phyloP scores from a whole-genome alignment of 2,888 invertebrate genomes.

The Tanypteryx hageni region DNA sequence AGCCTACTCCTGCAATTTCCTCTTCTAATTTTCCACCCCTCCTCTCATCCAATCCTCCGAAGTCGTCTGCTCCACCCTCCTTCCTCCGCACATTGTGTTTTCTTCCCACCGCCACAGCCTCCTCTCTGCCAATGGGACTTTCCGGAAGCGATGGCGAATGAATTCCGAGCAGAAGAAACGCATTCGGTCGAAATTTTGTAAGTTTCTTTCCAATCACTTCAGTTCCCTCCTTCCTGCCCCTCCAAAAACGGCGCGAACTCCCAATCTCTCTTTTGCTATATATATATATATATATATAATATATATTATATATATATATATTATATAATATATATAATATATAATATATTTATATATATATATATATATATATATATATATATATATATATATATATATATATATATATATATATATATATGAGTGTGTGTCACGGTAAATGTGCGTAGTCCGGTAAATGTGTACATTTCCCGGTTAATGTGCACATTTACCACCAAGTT shows the following conservation, averaged over 20 bases:
- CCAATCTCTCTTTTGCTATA: neutral
- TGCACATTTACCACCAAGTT: too few species aligned
- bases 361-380: too few species aligned
- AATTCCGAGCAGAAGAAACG: slow-evolving; percentile 36
- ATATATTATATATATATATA: too few species aligned
- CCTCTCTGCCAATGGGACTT: slow-evolving; percentile 43
- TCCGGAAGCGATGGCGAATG: slow-evolving; percentile 61
- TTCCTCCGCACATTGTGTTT: slow-evolving; percentile 40
- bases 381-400: too few species aligned
- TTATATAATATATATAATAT: too few species aligned
- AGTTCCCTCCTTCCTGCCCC: neutral
- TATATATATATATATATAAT: too few species aligned
- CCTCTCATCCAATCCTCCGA: slow-evolving; percentile 39
- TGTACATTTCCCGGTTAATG: too few species aligned
- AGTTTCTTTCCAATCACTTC: slow-evolving; percentile 52
- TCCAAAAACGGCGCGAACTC: too few species aligned
- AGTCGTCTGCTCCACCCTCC: neutral
- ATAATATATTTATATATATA: too few species aligned
- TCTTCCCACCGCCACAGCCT: neutral
- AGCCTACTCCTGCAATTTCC: slow-evolving; percentile 45
- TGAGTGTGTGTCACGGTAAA: too few species aligned
- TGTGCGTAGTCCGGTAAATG: too few species aligned
- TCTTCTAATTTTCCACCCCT: slow-evolving; percentile 53
- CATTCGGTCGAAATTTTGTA: slow-evolving; percentile 57
- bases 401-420: too few species aligned